A percentile compares a stretch with the other conserved stretches of the same genome.
phyloP scores from a whole-genome alignment of 2,797 vertebrate species.

The Aphelocoma californica region DNA sequence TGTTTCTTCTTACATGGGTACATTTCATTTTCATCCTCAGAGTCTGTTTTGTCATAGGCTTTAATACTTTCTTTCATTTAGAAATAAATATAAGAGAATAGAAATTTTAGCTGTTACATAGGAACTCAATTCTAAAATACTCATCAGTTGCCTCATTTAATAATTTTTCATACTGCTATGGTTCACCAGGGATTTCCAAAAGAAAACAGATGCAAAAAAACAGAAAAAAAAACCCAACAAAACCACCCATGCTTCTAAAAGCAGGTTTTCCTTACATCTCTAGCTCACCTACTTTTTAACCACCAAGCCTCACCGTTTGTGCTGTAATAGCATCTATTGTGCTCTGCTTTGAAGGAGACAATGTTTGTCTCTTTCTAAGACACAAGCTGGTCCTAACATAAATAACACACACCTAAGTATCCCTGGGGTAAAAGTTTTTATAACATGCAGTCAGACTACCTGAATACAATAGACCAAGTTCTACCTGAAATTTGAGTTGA shows the following conservation, averaged over 20 bases:
- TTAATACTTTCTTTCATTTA: not conserved
- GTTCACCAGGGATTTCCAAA: not conserved
- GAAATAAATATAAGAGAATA: not conserved
- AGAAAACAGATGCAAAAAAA: not conserved
- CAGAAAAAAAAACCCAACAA: not conserved
- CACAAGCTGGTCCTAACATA: not conserved
- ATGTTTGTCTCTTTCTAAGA: not conserved
- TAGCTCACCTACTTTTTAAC: not conserved
- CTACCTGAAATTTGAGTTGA: not conserved
- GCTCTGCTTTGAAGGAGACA: not conserved
- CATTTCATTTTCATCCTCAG: not conserved
- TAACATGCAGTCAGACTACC: not conserved
- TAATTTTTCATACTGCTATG: not conserved
- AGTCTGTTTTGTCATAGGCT: not conserved
- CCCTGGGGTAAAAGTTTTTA: not conserved
- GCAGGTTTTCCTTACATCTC: not conserved
- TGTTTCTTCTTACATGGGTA: not conserved
- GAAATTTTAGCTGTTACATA: not conserved
- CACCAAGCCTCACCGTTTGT: not conserved
- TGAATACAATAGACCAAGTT: not conserved
- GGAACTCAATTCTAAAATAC: not conserved
- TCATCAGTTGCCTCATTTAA: not conserved
- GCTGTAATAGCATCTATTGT: not conserved
- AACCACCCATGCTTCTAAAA: not conserved
- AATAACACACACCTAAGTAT: not conserved